A percentile compares a stretch with the other conserved stretches of the same genome.
Evolutionary conservation across 2,888 invertebrate genomes (phyloP).

Genomic region (Argyra leucocephala): DNA sequence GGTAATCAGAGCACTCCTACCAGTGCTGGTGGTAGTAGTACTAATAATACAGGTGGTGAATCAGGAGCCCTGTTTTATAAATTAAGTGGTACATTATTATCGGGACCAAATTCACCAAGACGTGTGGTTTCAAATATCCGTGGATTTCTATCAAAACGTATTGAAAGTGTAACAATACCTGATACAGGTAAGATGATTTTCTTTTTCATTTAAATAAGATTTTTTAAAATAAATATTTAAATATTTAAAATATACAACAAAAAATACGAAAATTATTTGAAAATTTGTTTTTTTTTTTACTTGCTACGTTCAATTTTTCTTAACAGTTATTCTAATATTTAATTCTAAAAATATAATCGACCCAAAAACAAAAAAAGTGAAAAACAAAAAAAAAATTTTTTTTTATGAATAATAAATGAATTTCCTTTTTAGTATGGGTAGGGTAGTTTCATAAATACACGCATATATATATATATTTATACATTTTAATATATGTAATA

Average conservation of each 20-base stretch:
- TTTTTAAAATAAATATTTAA: neutral
- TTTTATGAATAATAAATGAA: too few species aligned
- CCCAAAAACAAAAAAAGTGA: too few species aligned
- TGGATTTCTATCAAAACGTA: constrained; percentile 58
- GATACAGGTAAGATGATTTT: constrained; percentile 56
- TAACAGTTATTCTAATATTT: too few species aligned
- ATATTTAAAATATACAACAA: neutral
- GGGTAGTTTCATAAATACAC: too few species aligned
- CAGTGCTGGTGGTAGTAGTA: constrained; percentile 21
- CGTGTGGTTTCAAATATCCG: constrained; percentile 64
- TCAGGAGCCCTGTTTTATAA: constrained; percentile 55
- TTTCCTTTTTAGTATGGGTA: too few species aligned
- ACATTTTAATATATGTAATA: too few species aligned
- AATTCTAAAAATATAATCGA: too few species aligned
- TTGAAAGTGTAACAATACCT: constrained; percentile 57
- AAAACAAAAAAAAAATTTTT: too few species aligned
- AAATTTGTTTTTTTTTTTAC: neutral
- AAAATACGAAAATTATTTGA: neutral
- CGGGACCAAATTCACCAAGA: constrained; percentile 58
- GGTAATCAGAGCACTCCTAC: constrained; percentile 24
- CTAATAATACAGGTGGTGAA: constrained; percentile 46
- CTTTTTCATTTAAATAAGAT: neutral
- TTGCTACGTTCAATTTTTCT: too few species aligned
- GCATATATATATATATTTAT: too few species aligned
- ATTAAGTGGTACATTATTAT: constrained; percentile 56